Evolutionary conservation across 2,888 invertebrate genomes (phyloP).

Genomic region (Drosophila ezoana): DNA sequence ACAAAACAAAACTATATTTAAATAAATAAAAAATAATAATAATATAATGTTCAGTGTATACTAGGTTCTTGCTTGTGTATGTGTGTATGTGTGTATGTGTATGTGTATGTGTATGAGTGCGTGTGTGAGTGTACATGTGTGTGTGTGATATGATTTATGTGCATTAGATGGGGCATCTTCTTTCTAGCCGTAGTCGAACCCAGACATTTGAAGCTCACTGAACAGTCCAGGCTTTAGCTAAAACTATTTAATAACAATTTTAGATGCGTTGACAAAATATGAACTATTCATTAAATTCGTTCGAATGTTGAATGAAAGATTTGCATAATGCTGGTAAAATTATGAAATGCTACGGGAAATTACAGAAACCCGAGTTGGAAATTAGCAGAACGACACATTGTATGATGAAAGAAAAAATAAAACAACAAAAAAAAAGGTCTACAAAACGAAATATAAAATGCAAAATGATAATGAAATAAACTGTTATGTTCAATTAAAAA

Average conservation of each 20-base stretch:
- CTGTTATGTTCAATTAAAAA: conserved; percentile 75
- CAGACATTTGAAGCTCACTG: conserved; percentile 30
- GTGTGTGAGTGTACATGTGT: neutral
- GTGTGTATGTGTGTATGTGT: conserved; percentile 7
- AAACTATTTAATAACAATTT: conserved; percentile 37
- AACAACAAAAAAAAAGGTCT: conserved; percentile 21
- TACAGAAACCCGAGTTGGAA: conserved; percentile 43
- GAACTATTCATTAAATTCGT: conserved; percentile 25
- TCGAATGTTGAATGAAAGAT: conserved; percentile 1
- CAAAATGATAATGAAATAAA: conserved; percentile 73
- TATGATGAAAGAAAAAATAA: conserved; percentile 40
- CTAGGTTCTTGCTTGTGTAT: conserved; percentile 42
- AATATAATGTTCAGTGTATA: conserved; percentile 47
- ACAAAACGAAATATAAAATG: conserved; percentile 29
- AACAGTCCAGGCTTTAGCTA: conserved; percentile 63
- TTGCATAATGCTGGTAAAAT: conserved; percentile 22
- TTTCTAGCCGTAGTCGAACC: conserved; percentile 53
- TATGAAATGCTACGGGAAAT: conserved; percentile 60
- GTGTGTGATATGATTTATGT: conserved; percentile 25
- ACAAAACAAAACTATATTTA: conserved; percentile 35
- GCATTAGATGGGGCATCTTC: conserved; percentile 41
- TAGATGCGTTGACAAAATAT: conserved; percentile 54
- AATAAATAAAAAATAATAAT: too few relatives aligned
- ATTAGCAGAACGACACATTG: conserved; percentile 47
- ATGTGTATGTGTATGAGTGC: conserved; percentile 9